Evolutionary conservation across 2,113 vertebrate genomes (phyloP).

Genomic region (human (Homo sapiens)): GRCh38 chr2:124840001-124840500

Average conservation of each 20-base stretch:
- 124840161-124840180: neutral
- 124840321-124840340: neutral
- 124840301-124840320: neutral
- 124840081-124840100: neutral
- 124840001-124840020: neutral
- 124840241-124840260: neutral
- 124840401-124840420: neutral
- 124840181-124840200: neutral
- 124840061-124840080: neutral
- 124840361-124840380: neutral
- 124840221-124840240: neutral
- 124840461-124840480: neutral
- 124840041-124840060: neutral
- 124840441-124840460: neutral
- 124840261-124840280: neutral
- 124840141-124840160: neutral
- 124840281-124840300: neutral
- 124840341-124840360: fast-evolving
- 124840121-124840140: neutral
- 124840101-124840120: neutral
- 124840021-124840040: neutral
- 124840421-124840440: neutral
- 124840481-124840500: neutral
- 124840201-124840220: neutral
- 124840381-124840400: neutral